Evolutionary conservation across 2,113 vertebrate genomes (phyloP), one percentile per base, ranked within the genome.

Genomic region (Laterallus jamaicensis): DNA sequence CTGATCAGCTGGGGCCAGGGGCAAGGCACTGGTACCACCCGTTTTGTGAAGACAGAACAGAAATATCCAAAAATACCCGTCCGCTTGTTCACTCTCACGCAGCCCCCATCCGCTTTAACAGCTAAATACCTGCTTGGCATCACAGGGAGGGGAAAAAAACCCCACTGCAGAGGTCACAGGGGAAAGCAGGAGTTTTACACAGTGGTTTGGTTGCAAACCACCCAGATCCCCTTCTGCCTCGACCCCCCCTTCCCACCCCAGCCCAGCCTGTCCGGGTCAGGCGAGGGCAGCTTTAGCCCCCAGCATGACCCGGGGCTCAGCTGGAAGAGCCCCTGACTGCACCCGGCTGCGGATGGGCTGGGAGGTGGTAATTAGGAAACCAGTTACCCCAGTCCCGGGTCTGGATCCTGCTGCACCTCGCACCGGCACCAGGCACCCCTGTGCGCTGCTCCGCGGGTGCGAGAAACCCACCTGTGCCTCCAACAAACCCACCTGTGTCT

Each of bases 371-470:
- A 89, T 78, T 52, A 91, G 15, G 81, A 75, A 92, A 96, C 90
- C 66, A 84, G 93, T 95, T 86, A 91, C 69, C 92, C 92, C 87
- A 75, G 93, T 94, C 70, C 67, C n/a, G 4, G 28, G 37, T 25
- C 60, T 18, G 85, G 91, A 54, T 67, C 44, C 39, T 35, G 86
- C 83, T 82, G 90, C 32, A 16, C 25, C 50, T 70, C 74, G 11
- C 52, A 60, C 47, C 84, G 29, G 82, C 32, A 3, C n/a, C 35
- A 5, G 32, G 37, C 62, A 20, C 82, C 63, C 28, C 79, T 7
- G 18, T 1, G 8, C 5, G 17, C 77, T 12, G 47, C 3, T 67
- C 1, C 31, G 25, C 0, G 9, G 26, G n/a, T 49, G 42, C 7
- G 40, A 3, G 31, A 37, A 81, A 80, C 44, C 59, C 91, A 37